Base-by-base conservation (phyloP, 2,113 vertebrate genomes). In the Callipepla californica region DNA sequence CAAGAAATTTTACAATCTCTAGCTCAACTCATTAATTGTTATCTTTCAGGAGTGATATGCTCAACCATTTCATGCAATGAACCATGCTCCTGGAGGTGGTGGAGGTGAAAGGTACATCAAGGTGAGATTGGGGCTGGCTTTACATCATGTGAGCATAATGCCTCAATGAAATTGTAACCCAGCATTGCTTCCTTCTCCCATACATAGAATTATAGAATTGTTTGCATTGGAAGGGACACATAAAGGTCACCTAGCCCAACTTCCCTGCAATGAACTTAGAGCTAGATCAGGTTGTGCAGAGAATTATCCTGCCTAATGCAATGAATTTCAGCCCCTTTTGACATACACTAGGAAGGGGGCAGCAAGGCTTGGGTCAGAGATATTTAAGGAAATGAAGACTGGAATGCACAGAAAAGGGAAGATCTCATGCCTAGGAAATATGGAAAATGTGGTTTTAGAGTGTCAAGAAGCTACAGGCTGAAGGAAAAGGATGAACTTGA, bases 31-130 rank as follows among this genome's bases (percentile, higher is more conserved):
- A 25, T 55, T 80, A 74, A 21, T 55, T 47, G 20, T 75, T 44
- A n/a, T 34, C 23, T 89, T 91, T 84, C 44, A 13, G 23, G 18
- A 85, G 18, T 3, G 57, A 76, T 26, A 65, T 6, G 28, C 65
- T 73, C 58, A 85, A 81, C 28, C 2, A 16, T 23, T 6, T 38
- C 6, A 0, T 38, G 17, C 34, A 34, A 14, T 21, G 74, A 87
- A 25, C 50, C 0, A 0, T 3, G 11, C 22, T 72, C 7, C n/a
- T 50, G 42, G 51, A 50, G 21, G 32, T 4, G n/a, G 25, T 38
- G 40, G 53, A 72, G 25, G 7, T 45, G 32, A 30, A 58, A 55
- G 17, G 44, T 17, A 80, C 65, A 68, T 69, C 25, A 22, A 69
- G 26, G 5, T 28, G 69, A 79, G 14, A 50, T 0, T 34, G 32